Evolutionary conservation across 2,113 vertebrate genomes (phyloP).

Genomic region (Theropithecus gelada): DNA sequence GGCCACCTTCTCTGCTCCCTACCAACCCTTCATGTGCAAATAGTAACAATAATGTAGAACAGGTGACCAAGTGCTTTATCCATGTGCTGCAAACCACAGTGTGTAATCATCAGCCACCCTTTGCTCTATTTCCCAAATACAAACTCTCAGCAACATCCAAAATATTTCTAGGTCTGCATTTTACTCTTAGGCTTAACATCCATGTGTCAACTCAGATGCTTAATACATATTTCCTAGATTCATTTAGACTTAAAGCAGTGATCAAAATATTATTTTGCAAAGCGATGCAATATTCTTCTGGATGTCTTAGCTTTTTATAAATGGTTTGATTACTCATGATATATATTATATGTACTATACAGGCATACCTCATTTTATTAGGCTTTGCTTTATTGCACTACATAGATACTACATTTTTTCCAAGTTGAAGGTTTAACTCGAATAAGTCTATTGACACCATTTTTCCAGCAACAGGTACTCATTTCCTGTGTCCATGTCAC

Average conservation of each 20-base stretch:
- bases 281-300: not conserved
- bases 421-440: not conserved
- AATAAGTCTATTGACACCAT: not conserved
- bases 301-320: not conserved
- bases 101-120: not conserved
- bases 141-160: not conserved
- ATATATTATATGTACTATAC: not conserved
- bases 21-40: not conserved
- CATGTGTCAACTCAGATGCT: not conserved
- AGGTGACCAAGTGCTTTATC: not conserved
- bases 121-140: not conserved
- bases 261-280: constrained; percentile 45
- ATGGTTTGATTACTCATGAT: not conserved
- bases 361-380: not conserved
- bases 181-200: not conserved
- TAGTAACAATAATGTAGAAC: not conserved
- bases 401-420: not conserved
- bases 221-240: not conserved
- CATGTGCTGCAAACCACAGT: not conserved
- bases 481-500: not conserved
- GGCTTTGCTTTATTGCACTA: not conserved
- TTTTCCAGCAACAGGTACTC: not conserved
- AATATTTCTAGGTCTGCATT: not conserved
- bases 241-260: not conserved
- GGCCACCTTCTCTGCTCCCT: not conserved